phyloP scores from a whole-genome alignment of 2,797 vertebrate genomes.

The Mallotus villosus region DNA sequence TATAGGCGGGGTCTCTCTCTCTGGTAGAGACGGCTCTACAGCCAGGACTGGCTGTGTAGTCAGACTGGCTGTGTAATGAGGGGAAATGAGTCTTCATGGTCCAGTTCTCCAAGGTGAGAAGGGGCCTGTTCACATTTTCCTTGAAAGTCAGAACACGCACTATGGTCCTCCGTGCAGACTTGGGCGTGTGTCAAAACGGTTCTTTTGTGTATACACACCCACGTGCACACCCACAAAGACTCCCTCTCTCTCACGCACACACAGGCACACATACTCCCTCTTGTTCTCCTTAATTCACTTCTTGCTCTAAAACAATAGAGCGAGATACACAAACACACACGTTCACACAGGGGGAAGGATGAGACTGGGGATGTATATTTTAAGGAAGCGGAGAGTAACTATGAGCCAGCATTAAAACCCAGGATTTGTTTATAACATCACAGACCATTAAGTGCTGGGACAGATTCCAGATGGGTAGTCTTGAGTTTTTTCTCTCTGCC shows the following conservation, averaged over 20 bases:
- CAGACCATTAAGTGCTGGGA: slow-evolving; percentile 32
- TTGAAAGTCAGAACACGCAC: background rate
- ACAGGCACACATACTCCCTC: slow-evolving; percentile 5
- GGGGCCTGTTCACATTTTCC: slow-evolving; percentile 6
- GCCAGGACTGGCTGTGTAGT: no score
- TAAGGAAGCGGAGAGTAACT: slow-evolving; percentile 11
- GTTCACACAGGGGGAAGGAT: slow-evolving; percentile 5
- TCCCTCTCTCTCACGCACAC: background rate
- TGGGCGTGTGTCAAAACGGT: no score
- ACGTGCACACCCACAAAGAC: background rate
- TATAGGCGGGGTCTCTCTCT: background rate
- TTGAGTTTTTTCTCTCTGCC: background rate
- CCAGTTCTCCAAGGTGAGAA: slow-evolving; percentile 13
- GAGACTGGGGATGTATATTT: slow-evolving; percentile 1
- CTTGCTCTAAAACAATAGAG: no score
- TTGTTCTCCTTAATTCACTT: no score
- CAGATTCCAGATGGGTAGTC: slow-evolving; percentile 10
- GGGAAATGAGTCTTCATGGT: slow-evolving; percentile 8
- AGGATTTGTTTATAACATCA: slow-evolving; percentile 37
- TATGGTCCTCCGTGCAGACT: no score
- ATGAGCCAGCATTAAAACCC: slow-evolving; percentile 27
- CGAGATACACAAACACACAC: background rate
- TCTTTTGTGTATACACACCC: background rate
- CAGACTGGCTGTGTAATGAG: background rate
- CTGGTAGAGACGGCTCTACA: background rate